These are phyloP conservation scores for Cheumatopsyche charites DNA, from an alignment of 1,140 invertebrate species.

Conservation along the genomic window DNA sequence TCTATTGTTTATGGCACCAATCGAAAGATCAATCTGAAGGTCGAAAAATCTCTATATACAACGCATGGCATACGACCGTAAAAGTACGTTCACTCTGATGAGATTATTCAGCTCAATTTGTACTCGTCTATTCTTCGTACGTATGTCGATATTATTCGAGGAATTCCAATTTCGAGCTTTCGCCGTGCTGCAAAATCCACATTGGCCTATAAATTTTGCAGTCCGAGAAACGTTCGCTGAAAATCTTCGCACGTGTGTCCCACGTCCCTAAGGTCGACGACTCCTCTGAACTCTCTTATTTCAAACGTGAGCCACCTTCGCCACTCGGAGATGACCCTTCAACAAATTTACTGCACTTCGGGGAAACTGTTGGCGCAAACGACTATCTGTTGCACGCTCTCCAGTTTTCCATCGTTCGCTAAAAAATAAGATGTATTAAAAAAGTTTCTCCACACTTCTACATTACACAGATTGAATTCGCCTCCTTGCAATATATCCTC, in stretches of 20 bases:
- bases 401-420: background rate
- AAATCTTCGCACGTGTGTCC: slow-evolving; percentile 13
- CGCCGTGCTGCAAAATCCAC: background rate
- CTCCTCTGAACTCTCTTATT: slow-evolving; percentile 16
- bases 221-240: background rate
- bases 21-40: slow-evolving; percentile 21
- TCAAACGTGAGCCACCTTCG: slow-evolving; percentile 5
- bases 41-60: slow-evolving; percentile 4
- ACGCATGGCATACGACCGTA: background rate
- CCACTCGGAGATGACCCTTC: slow-evolving; percentile 15
- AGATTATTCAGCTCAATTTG: slow-evolving; percentile 13
- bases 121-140: background rate
- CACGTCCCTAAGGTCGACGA: slow-evolving; percentile 21
- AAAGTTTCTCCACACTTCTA: background rate
- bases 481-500: background rate
- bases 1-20: slow-evolving; percentile 21
- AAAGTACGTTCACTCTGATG: background rate
- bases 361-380: slow-evolving; percentile 8
- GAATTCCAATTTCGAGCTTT: slow-evolving; percentile 19
- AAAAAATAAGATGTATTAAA: background rate
- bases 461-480: background rate
- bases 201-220: slow-evolving; percentile 5
- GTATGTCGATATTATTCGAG: background rate
- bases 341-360: slow-evolving; percentile 25
- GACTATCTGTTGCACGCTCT: slow-evolving; percentile 18